A percentile compares a stretch with the other conserved stretches of the same genome.
phyloP scores from a whole-genome alignment of 2,888 invertebrate species.

The Resseliella maxima region DNA sequence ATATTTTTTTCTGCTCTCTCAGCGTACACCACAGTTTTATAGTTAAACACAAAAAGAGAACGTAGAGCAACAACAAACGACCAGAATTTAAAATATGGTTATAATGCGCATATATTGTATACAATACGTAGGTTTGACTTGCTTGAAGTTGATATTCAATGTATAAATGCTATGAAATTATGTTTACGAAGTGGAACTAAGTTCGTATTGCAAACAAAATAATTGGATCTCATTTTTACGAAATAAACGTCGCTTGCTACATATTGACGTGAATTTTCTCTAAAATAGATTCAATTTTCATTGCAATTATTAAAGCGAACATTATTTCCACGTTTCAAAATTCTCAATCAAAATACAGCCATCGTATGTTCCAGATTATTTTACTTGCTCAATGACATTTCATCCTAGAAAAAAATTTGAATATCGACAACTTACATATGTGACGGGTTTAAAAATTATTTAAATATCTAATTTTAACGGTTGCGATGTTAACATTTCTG shows the following conservation, averaged over 20 bases:
- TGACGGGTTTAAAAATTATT: too few relatives aligned
- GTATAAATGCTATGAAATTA: slow-evolving; percentile 34
- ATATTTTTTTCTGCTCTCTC: slow-evolving; percentile 17
- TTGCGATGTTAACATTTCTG: slow-evolving; percentile 24
- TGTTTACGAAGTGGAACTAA: slow-evolving; percentile 51
- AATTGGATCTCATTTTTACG: slow-evolving; percentile 39
- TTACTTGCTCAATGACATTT: not conserved
- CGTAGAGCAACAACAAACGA: not conserved
- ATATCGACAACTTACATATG: slow-evolving; percentile 7
- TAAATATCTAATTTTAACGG: slow-evolving; percentile 37
- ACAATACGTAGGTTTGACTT: not conserved
- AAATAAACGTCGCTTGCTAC: not conserved
- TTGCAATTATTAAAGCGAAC: slow-evolving; percentile 33
- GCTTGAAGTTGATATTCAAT: not conserved
- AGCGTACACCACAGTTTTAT: slow-evolving; percentile 16
- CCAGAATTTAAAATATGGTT: slow-evolving; percentile 30
- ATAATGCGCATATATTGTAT: not conserved
- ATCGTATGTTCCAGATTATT: not conserved
- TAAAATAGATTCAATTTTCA: not conserved
- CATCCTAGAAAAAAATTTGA: not conserved
- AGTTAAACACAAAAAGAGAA: not conserved
- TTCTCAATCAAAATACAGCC: not conserved
- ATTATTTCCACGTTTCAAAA: slow-evolving; percentile 2
- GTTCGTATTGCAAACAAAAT: not conserved
- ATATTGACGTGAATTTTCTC: not conserved